Evolutionary conservation across 1,140 invertebrate species (phyloP).

Genomic region (Heliothis subflexa): DNA sequence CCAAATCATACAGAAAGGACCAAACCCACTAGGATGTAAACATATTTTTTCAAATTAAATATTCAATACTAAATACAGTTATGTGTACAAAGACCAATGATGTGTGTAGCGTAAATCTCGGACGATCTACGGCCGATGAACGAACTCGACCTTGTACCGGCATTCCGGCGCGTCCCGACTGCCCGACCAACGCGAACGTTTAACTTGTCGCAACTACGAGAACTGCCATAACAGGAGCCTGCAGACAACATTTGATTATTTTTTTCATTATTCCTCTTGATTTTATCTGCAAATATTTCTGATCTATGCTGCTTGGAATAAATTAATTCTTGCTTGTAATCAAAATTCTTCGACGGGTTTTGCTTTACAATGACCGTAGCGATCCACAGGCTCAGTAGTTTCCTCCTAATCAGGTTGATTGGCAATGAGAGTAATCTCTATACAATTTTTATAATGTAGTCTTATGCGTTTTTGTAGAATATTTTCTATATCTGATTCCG

Average conservation of each 20-base stretch:
- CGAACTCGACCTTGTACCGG: constrained; percentile 75
- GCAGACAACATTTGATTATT: background rate
- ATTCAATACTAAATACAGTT: background rate
- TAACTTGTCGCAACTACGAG: constrained; percentile 43
- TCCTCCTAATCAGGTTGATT: too few species aligned
- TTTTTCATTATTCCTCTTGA: background rate
- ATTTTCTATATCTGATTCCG: too few species aligned
- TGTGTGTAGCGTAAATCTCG: constrained; percentile 55
- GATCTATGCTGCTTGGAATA: too few species aligned
- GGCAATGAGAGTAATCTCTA: too few species aligned
- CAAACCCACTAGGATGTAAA: background rate
- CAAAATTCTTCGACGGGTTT: too few species aligned
- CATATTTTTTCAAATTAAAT: background rate
- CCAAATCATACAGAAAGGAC: too few species aligned
- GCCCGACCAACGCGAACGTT: constrained; percentile 41
- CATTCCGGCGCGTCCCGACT: constrained; percentile 65
- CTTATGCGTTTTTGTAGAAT: too few species aligned
- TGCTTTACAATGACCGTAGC: too few species aligned
- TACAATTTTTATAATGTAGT: too few species aligned
- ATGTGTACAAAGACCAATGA: constrained; percentile 19
- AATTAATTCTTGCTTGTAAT: too few species aligned
- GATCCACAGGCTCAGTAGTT: too few species aligned
- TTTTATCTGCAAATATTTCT: background rate
- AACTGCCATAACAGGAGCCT: constrained; percentile 18
- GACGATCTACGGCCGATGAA: constrained; percentile 71